Evolutionary conservation across 2,113 vertebrate species (phyloP), one percentile per base, ranked within the genome.

Genomic region (Hystrix brachyura): DNA sequence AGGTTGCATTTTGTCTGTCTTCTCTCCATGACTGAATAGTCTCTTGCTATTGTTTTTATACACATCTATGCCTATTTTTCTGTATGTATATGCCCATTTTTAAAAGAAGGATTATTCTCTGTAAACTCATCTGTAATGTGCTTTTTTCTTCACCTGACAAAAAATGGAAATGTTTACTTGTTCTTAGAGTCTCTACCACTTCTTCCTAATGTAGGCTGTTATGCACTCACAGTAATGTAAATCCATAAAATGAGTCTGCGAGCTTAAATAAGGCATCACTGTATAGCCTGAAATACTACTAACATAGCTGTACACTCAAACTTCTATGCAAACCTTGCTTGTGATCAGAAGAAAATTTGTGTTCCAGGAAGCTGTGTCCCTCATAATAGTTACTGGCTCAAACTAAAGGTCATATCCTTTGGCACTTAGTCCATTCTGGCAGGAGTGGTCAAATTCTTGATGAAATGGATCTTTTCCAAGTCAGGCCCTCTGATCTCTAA

Each of bases 401-500:
- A 87, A 93, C 62, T n/a, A 95, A 90, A 83, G 92, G 59, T 91
- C 59, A 27, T 9, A 69, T 95, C 91, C 90, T 97, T 94, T 85
- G 53, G 69, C 74, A 55, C n/a, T 87, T 65, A 59, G 46, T 89
- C 82, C 21, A 3, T 87, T 90, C 55, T 92, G 59, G 93, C 60
- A 94, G 82, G 48, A 57, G 17, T 59, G 21, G 59, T 87, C 74
- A 96, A 53, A 76, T 94, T 90, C 65, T 83, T 97, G n/a, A 96
- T 95, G 48, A 91, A 92, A 69, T 72, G 38, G n/a, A 9, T 91
- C 85, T 94, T 96, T 97, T 96, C 94, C 95, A 93, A 90, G 83
- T 95, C 67, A 96, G 53, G 67, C 71, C 78, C 62, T 96, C 93
- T 91, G 67, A 96, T 79, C 90, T 87, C 48, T 48, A 94, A 19